Evolutionary conservation across 2,888 invertebrate genomes (phyloP).

Genomic region (Eulithis prunata): DNA sequence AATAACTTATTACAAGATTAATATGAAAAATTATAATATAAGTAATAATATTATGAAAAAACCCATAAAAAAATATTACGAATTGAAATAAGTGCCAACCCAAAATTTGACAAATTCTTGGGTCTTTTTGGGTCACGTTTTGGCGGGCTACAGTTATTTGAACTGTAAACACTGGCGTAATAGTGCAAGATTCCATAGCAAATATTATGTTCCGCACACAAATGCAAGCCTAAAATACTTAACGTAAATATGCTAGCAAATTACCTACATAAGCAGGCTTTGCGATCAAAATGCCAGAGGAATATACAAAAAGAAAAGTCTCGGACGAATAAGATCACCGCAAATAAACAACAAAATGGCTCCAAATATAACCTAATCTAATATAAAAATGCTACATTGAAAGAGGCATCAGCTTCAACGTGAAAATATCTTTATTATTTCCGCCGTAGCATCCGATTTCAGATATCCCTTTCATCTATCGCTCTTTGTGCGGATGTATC

Average conservation of each 20-base stretch:
- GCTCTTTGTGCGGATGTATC: slow-evolving; percentile 56
- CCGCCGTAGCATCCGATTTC: slow-evolving; percentile 50
- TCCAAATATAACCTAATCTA: slow-evolving; percentile 23
- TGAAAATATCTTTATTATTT: slow-evolving; percentile 58
- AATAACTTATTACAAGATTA: too few relatives aligned
- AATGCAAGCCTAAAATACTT: background rate
- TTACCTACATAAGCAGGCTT: background rate
- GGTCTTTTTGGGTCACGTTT: too few relatives aligned
- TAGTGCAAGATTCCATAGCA: slow-evolving; percentile 26
- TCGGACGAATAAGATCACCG: slow-evolving; percentile 1
- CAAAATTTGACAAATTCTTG: too few relatives aligned
- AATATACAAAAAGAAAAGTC: slow-evolving; percentile 8
- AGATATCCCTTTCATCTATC: slow-evolving; percentile 54
- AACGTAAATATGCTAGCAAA: background rate
- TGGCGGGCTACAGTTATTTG: slow-evolving; percentile 1
- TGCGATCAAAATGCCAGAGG: background rate
- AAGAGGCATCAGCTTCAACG: slow-evolving; percentile 40
- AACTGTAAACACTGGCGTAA: background rate
- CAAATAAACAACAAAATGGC: slow-evolving; percentile 18
- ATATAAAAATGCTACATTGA: slow-evolving; percentile 30
- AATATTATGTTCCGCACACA: slow-evolving; percentile 26
- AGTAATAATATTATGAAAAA: too few relatives aligned
- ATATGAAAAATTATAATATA: too few relatives aligned
- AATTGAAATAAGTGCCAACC: too few relatives aligned
- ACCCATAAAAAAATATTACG: too few relatives aligned